Conservation (phyloP, 2,113 vertebrate genomes). For the Hiodon alosoides region DNA sequence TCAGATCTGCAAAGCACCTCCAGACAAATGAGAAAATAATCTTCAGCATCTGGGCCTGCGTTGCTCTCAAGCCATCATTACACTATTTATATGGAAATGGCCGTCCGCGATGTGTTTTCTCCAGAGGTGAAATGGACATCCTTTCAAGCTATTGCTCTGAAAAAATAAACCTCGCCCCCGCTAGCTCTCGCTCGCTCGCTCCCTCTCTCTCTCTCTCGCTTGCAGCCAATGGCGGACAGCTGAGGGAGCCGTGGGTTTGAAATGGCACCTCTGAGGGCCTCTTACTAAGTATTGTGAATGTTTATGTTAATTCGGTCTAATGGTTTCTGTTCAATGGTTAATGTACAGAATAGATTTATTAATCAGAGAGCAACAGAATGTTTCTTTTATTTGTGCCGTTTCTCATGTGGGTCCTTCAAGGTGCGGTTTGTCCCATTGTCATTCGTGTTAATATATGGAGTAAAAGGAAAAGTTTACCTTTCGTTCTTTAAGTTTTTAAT, state of each 20-base stretch:
- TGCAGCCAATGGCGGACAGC: background rate
- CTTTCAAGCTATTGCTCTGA: slow-evolving; percentile 14
- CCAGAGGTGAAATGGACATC: slow-evolving; percentile 17
- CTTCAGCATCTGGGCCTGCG: slow-evolving; percentile 30
- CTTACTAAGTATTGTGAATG: background rate
- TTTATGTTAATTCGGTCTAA: too few relatives aligned
- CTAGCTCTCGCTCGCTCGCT: background rate
- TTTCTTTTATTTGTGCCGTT: too few relatives aligned
- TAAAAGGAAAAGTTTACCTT: too few relatives aligned
- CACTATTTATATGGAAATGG: slow-evolving; percentile 36
- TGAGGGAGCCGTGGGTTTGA: background rate
- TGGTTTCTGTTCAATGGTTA: too few relatives aligned
- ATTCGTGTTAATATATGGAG: too few relatives aligned
- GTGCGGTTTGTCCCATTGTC: too few relatives aligned
- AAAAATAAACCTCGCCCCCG: slow-evolving; percentile 3
- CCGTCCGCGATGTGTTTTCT: slow-evolving; percentile 16
- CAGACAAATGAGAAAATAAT: slow-evolving; percentile 46
- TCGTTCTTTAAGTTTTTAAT: too few relatives aligned
- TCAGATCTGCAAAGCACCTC: slow-evolving; percentile 11
- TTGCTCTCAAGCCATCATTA: slow-evolving; percentile 21
- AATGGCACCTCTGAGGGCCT: background rate
- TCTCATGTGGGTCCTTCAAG: too few relatives aligned
- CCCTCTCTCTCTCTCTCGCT: background rate
- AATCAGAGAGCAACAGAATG: too few relatives aligned
- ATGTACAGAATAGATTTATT: too few relatives aligned